Base-by-base conservation (phyloP, 2,888 invertebrate species). In the Gortyna flavago region DNA sequence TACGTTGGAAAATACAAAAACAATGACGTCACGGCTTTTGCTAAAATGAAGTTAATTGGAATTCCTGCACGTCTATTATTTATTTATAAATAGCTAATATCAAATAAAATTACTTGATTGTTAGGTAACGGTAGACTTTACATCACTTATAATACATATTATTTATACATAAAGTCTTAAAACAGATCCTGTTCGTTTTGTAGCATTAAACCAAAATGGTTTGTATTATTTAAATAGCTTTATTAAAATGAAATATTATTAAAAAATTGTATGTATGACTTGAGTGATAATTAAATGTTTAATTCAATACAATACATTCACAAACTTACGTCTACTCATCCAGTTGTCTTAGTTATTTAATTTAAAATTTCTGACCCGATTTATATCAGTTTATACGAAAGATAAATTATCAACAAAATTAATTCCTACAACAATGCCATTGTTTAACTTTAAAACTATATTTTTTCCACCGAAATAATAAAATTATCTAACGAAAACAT, bases 401-500 rank as follows among this genome's bases (percentile, higher is more conserved):
- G 35, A 81, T 83, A 71, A 76, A 64, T 59, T 25, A 84, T 72
- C 35, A 72, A 73, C 73, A 54, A 73, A 80, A 82, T 79, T 69
- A 77, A 77, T 77, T 72, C 69, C 75, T 72, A 84, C 66, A 80
- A 80, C 79, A 89, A 89, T 88, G 87, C 91, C 91, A 93, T 94
- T 93, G 93, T 94, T 91, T 91, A 86, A 84, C 83, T 88, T 85
- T 81, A 90, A 90, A 91, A 79, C 70, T 77, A 85, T 86, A 82
- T 90, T 90, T 91, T 92, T 93, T 93, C 91, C 67, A 92, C 91
- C 92, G 92, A 94, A 95, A 94, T 91, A 92, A 90, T 89, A 89
- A 89, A 85, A 88, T 93, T 94, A 95, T 95, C 95, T 91, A 77
- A 84, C 84, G 89, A 90, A 89, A 92, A 92, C 91, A 95, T 95